A percentile compares a stretch with the other conserved stretches of the same genome.
Evolutionary conservation across 2,797 vertebrate genomes (phyloP).

Genomic region (Darevskia mixta): DNA sequence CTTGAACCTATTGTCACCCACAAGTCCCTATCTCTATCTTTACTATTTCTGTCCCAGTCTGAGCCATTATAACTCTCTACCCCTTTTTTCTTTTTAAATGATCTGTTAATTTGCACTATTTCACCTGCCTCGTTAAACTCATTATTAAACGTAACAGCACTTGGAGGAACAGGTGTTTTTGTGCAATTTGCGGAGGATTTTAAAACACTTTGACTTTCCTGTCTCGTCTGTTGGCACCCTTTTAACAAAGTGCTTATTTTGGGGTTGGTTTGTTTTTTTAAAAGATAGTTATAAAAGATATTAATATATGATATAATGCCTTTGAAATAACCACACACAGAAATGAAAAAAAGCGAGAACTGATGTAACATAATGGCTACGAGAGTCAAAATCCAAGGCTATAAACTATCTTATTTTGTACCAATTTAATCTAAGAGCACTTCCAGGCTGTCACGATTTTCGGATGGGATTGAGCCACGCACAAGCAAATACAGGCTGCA

Average conservation of each 20-base stretch:
- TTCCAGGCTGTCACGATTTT: no score
- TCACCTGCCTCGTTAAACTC: no score
- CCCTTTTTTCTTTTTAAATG: no score
- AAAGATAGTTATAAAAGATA: no score
- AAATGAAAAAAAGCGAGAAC: background rate
- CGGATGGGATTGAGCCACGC: no score
- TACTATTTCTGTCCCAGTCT: background rate
- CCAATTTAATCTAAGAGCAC: no score
- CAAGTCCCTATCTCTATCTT: background rate
- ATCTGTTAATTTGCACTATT: background rate
- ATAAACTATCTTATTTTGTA: background rate
- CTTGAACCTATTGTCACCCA: background rate
- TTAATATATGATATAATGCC: no score
- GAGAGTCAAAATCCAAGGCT: background rate
- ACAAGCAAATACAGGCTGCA: no score
- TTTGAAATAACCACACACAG: background rate
- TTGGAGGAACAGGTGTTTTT: background rate
- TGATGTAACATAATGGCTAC: background rate
- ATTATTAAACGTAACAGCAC: background rate
- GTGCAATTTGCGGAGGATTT: background rate
- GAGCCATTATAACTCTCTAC: background rate
- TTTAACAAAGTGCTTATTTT: background rate
- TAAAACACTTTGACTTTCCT: background rate
- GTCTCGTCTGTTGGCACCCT: background rate
- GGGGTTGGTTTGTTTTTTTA: background rate